Conservation (phyloP, 2,888 invertebrate genomes). For the Aphrophora alni region DNA sequence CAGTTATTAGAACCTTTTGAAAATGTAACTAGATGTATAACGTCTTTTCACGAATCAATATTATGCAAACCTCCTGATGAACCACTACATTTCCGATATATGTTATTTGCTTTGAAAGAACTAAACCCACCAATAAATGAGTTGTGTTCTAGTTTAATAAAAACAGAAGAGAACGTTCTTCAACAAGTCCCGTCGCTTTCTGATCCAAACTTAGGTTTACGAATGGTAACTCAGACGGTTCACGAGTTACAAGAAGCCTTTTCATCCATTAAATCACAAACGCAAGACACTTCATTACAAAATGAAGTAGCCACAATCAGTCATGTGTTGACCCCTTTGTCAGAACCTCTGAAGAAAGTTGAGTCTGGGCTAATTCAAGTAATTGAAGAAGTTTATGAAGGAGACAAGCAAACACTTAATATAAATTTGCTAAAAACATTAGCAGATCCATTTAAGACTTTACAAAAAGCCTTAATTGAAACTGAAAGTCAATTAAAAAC, state of each 20-base stretch:
- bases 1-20: slow-evolving; percentile 52
- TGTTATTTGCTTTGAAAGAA: slow-evolving; percentile 55
- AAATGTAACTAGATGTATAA: slow-evolving; percentile 55
- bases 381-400: slow-evolving; percentile 42
- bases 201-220: slow-evolving; percentile 47
- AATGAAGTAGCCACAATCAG: slow-evolving; percentile 33
- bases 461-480: slow-evolving; percentile 47
- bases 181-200: slow-evolving; percentile 39
- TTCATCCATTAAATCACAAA: slow-evolving; percentile 37
- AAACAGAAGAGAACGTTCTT: slow-evolving; percentile 46
- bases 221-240: slow-evolving; percentile 46
- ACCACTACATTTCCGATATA: slow-evolving; percentile 45
- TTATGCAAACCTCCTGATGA: slow-evolving; percentile 49
- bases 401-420: slow-evolving; percentile 45
- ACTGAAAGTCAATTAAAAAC: slow-evolving; percentile 43
- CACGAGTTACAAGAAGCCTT: slow-evolving; percentile 42
- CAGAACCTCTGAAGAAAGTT: slow-evolving; percentile 45
- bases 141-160: slow-evolving; percentile 46
- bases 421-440: slow-evolving; percentile 47
- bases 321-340: slow-evolving; percentile 38
- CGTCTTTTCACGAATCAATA: slow-evolving; percentile 54
- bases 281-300: slow-evolving; percentile 29
- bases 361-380: slow-evolving; percentile 45
- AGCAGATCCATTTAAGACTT: slow-evolving; percentile 47
- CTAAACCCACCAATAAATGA: slow-evolving; percentile 52